These are phyloP conservation scores for Apotomis turbidana DNA, from an alignment of 2,888 invertebrate species.

Conservation along the genomic window DNA sequence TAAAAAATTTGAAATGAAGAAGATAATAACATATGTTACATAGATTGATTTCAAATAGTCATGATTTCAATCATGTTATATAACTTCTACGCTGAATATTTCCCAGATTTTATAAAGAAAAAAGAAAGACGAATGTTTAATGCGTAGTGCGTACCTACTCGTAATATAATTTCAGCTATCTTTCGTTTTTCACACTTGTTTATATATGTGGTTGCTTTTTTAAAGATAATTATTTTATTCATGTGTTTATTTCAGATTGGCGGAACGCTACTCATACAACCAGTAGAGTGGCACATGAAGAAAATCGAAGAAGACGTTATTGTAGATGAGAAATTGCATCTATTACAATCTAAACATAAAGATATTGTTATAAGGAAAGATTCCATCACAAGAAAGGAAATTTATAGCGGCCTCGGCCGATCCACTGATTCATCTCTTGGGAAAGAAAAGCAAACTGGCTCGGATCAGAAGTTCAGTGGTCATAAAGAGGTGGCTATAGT, in stretches of 20 bases:
- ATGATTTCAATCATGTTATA: too few species aligned
- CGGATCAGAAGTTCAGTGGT: conserved; percentile 56
- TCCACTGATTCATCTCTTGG: conserved; percentile 52
- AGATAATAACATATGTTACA: too few species aligned
- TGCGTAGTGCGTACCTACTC: too few species aligned
- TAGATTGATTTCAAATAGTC: too few species aligned
- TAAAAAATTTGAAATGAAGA: too few species aligned
- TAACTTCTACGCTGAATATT: too few species aligned
- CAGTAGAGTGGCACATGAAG: conserved; percentile 83
- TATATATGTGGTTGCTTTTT: too few species aligned
- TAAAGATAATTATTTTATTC: not conserved
- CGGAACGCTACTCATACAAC: conserved; percentile 84
- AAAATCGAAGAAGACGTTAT: conserved; percentile 67
- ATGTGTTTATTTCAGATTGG: conserved; percentile 69
- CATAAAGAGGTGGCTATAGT: conserved; percentile 56
- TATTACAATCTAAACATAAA: conserved; percentile 65
- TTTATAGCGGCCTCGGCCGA: conserved; percentile 46
- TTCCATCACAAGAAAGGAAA: conserved; percentile 53
- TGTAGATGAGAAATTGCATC: conserved; percentile 67
- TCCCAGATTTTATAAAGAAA: too few species aligned
- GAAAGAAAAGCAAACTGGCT: conserved; percentile 16
- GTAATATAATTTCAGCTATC: too few species aligned
- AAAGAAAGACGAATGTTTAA: too few species aligned
- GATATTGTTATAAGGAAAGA: conserved; percentile 61
- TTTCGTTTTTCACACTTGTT: too few species aligned